Evolutionary conservation across 2,113 vertebrate genomes (phyloP).

Genomic region (Hemiscyllium ocellatum): DNA sequence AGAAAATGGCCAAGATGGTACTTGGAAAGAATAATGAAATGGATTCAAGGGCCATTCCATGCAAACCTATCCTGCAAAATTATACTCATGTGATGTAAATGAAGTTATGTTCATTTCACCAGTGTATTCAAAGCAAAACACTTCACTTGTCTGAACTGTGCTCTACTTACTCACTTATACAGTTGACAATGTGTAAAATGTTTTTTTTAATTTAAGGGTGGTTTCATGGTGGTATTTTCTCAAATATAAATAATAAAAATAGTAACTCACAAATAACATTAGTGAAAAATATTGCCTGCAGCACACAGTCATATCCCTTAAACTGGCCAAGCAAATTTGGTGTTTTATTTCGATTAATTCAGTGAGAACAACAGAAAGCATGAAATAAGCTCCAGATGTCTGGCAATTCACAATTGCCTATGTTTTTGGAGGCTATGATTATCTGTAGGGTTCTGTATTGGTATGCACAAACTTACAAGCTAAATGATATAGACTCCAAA

Average conservation of each 20-base stretch:
- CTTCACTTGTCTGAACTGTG: neutral
- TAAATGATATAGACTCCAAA: neutral
- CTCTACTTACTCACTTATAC: neutral
- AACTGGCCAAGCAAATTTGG: neutral
- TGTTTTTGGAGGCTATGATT: neutral
- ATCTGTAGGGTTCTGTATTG: neutral
- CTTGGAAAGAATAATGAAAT: conserved; percentile 43
- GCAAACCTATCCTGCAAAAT: neutral
- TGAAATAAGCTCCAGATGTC: conserved; percentile 8
- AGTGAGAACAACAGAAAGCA: neutral
- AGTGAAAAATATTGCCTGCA: neutral
- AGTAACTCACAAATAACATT: neutral
- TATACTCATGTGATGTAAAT: neutral
- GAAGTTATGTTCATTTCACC: neutral
- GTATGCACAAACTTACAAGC: neutral
- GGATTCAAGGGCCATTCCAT: conserved; percentile 13
- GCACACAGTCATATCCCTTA: neutral
- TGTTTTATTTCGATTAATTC: neutral
- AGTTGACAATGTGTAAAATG: neutral
- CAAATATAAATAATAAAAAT: conserved; percentile 9
- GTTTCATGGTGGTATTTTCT: neutral
- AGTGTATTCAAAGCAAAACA: neutral
- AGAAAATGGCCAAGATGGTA: conserved; percentile 42
- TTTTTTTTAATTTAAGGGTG: neutral
- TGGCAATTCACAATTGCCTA: neutral